A percentile compares a stretch with the other conserved stretches of the same genome.
Evolutionary conservation across 2,113 vertebrate species (phyloP).

Genomic region (Trichomycterus rosablanca): DNA sequence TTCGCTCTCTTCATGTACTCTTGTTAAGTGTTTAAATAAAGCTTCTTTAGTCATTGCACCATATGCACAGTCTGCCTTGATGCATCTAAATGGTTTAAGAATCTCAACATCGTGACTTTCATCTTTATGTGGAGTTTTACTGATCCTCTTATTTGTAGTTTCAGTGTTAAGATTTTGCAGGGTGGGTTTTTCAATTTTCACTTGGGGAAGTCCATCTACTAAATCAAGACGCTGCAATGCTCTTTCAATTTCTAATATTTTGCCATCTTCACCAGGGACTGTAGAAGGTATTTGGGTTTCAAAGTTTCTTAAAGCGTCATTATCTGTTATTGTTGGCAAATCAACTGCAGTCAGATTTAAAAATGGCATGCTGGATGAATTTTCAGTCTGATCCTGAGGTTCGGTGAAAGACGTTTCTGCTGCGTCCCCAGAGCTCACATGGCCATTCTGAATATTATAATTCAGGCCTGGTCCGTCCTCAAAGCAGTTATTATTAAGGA

Average conservation of each 20-base stretch:
- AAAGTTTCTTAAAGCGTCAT: constrained; percentile 43
- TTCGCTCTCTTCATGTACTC: constrained; percentile 83
- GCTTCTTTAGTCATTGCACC: constrained; percentile 98
- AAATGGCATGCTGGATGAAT: constrained; percentile 30
- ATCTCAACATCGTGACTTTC: constrained; percentile 63
- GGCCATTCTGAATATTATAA: constrained; percentile 55
- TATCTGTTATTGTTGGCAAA: constrained; percentile 34
- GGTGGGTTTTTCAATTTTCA: constrained; percentile 49
- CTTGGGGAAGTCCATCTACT: constrained; percentile 68
- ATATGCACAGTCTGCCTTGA: constrained; percentile 82
- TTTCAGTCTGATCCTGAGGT: constrained; percentile 54
- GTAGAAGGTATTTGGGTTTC: constrained; percentile 28
- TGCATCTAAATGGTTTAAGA: constrained; percentile 90
- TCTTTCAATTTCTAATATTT: constrained; percentile 83
- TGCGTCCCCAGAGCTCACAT: constrained; percentile 54
- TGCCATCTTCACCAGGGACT: constrained; percentile 68
- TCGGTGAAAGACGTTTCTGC: constrained; percentile 55
- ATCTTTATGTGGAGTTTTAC: constrained; percentile 38
- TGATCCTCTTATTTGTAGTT: constrained; percentile 45
- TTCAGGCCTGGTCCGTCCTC: constrained; percentile 50
- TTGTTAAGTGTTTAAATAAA: constrained; percentile 88
- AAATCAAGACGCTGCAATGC: constrained; percentile 84
- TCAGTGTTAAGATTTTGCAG: constrained; percentile 51
- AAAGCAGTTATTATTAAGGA: constrained; percentile 36
- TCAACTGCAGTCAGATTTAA: constrained; percentile 39